phyloP scores from a whole-genome alignment of 2,113 vertebrate species.

The Morone chrysops region DNA sequence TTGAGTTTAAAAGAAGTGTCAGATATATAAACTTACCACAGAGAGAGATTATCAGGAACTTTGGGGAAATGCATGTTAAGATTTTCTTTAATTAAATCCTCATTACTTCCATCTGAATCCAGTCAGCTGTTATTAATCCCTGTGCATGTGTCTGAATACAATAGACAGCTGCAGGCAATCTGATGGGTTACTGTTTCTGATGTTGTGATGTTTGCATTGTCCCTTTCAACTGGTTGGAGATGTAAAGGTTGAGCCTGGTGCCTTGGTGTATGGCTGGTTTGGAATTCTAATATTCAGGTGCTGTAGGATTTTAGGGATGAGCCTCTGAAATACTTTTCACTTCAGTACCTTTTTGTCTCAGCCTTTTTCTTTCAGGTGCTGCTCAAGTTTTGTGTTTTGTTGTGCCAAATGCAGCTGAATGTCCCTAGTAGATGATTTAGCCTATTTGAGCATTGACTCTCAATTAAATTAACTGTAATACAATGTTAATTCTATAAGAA shows the following conservation, averaged over 20 bases:
- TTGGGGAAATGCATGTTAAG: not conserved
- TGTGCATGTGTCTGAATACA: not conserved
- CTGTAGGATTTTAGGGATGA: slow-evolving; percentile 45
- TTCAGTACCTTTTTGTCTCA: slow-evolving; percentile 21
- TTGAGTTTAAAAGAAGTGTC: not conserved
- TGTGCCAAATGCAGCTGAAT: not conserved
- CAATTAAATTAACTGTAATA: not conserved
- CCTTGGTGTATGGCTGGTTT: slow-evolving; percentile 3
- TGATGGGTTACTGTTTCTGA: not conserved
- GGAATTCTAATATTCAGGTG: slow-evolving; percentile 48
- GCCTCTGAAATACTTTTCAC: slow-evolving; percentile 47
- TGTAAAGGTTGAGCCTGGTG: slow-evolving; percentile 28
- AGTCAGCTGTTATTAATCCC: slow-evolving; percentile 16
- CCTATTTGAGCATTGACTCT: not conserved
- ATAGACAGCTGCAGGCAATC: slow-evolving; percentile 18
- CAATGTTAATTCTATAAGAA: not conserved
- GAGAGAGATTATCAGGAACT: not conserved
- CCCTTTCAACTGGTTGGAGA: slow-evolving; percentile 17
- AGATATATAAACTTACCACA: slow-evolving; percentile 10
- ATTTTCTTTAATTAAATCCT: slow-evolving; percentile 5
- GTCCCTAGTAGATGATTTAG: too few relatives aligned
- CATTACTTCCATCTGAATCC: slow-evolving; percentile 2
- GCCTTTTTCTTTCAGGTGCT: slow-evolving; percentile 9
- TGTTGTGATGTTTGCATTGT: slow-evolving; percentile 11
- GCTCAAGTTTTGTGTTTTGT: slow-evolving; percentile 17